These are phyloP conservation scores for Nineta flava DNA, from an alignment of 2,888 invertebrate species.

Conservation along the genomic window DNA sequence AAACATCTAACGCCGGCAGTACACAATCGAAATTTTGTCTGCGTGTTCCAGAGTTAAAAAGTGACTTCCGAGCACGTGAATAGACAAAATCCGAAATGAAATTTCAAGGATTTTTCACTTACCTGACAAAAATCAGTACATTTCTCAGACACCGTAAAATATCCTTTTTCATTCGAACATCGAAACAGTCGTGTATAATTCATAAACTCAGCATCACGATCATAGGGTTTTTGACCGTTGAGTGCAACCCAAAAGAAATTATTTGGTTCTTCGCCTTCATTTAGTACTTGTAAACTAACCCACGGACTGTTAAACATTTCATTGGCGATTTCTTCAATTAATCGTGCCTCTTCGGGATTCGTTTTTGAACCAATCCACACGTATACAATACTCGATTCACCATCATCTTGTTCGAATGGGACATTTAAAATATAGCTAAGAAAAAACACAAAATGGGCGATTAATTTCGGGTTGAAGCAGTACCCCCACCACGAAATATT, in stretches of 20 bases:
- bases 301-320: slow-evolving; percentile 77
- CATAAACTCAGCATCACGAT: slow-evolving; percentile 80
- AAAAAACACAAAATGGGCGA: no score
- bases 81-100: no score
- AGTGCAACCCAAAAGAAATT: slow-evolving; percentile 98
- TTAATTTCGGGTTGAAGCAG: no score
- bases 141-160: slow-evolving; percentile 97
- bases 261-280: slow-evolving; percentile 93
- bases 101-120: no score
- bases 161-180: slow-evolving; percentile 98
- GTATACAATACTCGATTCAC: slow-evolving; percentile 78
- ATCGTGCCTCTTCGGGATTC: slow-evolving; percentile 68
- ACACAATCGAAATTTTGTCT: no score
- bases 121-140: slow-evolving; percentile 90
- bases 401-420: slow-evolving; percentile 75
- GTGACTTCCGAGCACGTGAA: no score
- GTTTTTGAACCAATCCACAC: slow-evolving; percentile 86
- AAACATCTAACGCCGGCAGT: no score
- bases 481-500: no score
- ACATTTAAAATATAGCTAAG: slow-evolving; percentile 80
- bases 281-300: slow-evolving; percentile 62
- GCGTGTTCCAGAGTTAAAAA: no score
- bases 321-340: slow-evolving; percentile 84
- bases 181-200: slow-evolving; percentile 85
- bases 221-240: slow-evolving; percentile 80